Base-by-base conservation (phyloP, 2,888 invertebrate species). In the Baronia brevicornis region DNA sequence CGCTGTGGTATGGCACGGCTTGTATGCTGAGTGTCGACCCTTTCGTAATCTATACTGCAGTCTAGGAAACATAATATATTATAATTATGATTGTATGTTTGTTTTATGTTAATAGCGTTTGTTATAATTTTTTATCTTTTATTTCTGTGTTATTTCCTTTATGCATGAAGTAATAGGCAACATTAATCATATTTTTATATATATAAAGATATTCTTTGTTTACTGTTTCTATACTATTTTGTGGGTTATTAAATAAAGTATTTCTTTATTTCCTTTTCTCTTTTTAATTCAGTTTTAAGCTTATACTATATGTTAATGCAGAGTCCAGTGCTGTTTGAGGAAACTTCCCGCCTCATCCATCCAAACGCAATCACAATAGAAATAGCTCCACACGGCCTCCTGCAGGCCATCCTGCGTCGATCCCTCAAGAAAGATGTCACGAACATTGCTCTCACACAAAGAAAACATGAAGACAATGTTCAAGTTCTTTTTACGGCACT, bases 331-430 rank as follows among this genome's bases (percentile, higher is more conserved):
- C 74, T 91, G 8, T 94, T 95, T 65, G 94, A 95, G 59, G 96
- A 96, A 69, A 92, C 93, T 0, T 85, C 93, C 4, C 86, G 86
- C 8, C 87, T 92, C 50, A 90, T 97, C 46, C 95, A 94, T 1
- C 85, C 87, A 27, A 90, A 95, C 59, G 94, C 96, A 0, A 86
- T 96, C 35, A 88, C 91, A 3, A 91, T 97, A 41, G 97, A 97
- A 71, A 90, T 97, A 32, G 96, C 96, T 0, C 96, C 97, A 0
- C 96, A 97, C 51, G 92, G 94, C 4, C 85, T 97, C 0, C 86
- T 97, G 15, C 96, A 96, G 61, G 92, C 95, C 0, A 94, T 97
- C 52, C 79, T 97, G 4, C 90, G 92, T 41, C 86, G 94, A 21
- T 92, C 94, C 0, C 71, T 96, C 22, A 84, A 85, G 48, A 75